Percentiles rank a stretch among this genome's conserved stretches.
These are phyloP conservation scores for Dryadula phaetusa DNA, from an alignment of 2,888 invertebrate species.

Conservation along the genomic window DNA sequence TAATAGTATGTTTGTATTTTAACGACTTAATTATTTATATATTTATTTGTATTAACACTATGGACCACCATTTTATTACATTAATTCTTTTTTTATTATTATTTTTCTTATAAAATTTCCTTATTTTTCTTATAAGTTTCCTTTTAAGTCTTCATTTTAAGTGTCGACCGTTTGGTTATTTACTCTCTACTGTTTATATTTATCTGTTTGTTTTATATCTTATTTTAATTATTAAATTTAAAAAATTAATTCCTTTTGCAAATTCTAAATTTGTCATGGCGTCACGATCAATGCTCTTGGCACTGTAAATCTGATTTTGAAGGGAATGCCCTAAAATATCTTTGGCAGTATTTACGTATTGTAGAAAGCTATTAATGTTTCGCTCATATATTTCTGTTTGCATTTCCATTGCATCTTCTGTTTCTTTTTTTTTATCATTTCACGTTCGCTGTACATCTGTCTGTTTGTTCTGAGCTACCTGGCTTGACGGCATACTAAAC, in stretches of 20 bases:
- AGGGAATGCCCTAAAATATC: conserved; percentile 38
- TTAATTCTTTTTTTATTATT: too few species aligned
- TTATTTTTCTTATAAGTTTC: too few species aligned
- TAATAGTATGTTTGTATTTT: too few species aligned
- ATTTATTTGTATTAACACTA: too few species aligned
- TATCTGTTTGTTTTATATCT: too few species aligned
- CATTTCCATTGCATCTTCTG: conserved; percentile 10
- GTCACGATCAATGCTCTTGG: conserved; percentile 30
- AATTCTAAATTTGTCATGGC: conserved; percentile 12
- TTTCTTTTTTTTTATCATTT: conserved; percentile 18
- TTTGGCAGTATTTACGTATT: conserved; percentile 34
- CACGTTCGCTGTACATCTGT: conserved; percentile 45
- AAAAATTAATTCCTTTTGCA: background rate
- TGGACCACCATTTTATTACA: too few species aligned
- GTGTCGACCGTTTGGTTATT: too few species aligned
- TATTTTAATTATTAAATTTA: too few species aligned
- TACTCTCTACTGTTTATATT: too few species aligned
- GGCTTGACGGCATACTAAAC: conserved; percentile 35
- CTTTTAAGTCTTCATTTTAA: too few species aligned
- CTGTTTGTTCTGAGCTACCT: conserved; percentile 49
- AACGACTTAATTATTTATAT: too few species aligned
- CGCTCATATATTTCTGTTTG: conserved; percentile 13
- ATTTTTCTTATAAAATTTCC: too few species aligned
- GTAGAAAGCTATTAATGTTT: conserved; percentile 23
- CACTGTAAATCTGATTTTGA: conserved; percentile 30